These are phyloP conservation scores for Phacellophora camtschatica DNA, from an alignment of 30 jellyfish, hydroid and myxozoan species.

Conservation along the genomic window DNA sequence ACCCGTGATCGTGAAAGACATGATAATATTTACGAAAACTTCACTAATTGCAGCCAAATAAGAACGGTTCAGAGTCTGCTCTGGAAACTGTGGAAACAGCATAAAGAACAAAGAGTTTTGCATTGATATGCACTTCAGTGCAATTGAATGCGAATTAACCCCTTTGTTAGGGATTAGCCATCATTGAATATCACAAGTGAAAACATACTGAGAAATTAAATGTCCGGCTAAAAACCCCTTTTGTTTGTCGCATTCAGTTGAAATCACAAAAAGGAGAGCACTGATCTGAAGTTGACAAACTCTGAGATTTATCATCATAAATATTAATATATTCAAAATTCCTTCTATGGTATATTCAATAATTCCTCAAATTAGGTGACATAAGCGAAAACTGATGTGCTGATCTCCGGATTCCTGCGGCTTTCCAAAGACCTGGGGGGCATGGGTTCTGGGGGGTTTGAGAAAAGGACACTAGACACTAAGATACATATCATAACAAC, in stretches of 20 bases:
- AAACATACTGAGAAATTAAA: slow-evolving; percentile 39
- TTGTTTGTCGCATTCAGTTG: slow-evolving; percentile 1
- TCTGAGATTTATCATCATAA: too few relatives aligned
- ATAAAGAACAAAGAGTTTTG: not conserved
- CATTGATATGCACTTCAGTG: slow-evolving; percentile 22
- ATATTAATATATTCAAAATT: too few relatives aligned
- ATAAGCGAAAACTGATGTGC: not conserved
- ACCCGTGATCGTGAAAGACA: too few relatives aligned
- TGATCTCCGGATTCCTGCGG: not conserved
- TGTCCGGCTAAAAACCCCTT: not conserved
- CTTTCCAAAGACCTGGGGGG: not conserved
- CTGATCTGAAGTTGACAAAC: slow-evolving; percentile 28
- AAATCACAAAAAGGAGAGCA: slow-evolving; percentile 5
- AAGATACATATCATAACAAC: not conserved
- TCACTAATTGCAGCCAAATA: too few relatives aligned
- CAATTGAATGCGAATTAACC: slow-evolving; percentile 22
- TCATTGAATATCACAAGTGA: slow-evolving; percentile 41
- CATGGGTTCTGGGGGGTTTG: not conserved
- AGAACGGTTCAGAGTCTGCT: too few relatives aligned
- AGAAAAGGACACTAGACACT: not conserved
- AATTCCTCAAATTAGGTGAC: slow-evolving; percentile 9
- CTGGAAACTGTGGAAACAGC: too few relatives aligned
- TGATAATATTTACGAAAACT: too few relatives aligned
- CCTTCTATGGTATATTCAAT: not conserved
- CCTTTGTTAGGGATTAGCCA: slow-evolving; percentile 50